Percentiles rank a stretch among this genome's conserved stretches.
These are phyloP conservation scores for Nyleta sp. DNA, from an alignment of 2,888 invertebrate genomes.

Conservation along the genomic window DNA sequence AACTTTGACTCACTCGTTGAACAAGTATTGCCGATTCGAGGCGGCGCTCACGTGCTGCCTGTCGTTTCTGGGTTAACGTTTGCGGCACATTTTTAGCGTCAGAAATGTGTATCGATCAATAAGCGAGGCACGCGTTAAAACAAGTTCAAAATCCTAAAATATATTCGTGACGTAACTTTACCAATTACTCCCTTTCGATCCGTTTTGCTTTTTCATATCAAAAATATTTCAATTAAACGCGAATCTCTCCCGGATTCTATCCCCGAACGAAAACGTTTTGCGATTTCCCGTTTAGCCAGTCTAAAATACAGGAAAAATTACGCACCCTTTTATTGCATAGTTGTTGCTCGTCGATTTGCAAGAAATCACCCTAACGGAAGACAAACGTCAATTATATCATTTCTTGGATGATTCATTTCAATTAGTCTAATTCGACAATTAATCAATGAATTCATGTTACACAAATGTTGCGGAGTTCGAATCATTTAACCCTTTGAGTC, in stretches of 20 bases:
- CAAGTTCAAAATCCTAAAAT: constrained; percentile 60
- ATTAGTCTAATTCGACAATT: too few relatives aligned
- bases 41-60: constrained; percentile 68
- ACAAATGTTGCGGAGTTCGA: too few relatives aligned
- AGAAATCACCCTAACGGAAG: too few relatives aligned
- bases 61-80: constrained; percentile 80
- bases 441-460: too few relatives aligned
- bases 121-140: constrained; percentile 66
- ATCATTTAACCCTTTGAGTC: too few relatives aligned
- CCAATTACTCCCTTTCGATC: constrained; percentile 36
- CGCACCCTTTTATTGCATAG: not conserved
- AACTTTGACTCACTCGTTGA: constrained; percentile 82
- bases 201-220: constrained; percentile 46
- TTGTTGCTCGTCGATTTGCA: not conserved
- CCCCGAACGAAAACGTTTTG: constrained; percentile 14
- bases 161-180: constrained; percentile 51
- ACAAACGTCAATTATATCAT: too few relatives aligned
- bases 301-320: constrained; percentile 44
- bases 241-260: not conserved
- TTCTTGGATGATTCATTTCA: too few relatives aligned
- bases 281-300: not conserved
- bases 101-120: constrained; percentile 62
- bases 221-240: constrained; percentile 60
- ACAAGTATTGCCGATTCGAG: constrained; percentile 74
- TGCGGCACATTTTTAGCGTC: constrained; percentile 69